A percentile compares a stretch with the other conserved stretches of the same genome.
These are phyloP conservation scores for Hipparchia semele DNA, from an alignment of 2,888 invertebrate species.

Conservation along the genomic window DNA sequence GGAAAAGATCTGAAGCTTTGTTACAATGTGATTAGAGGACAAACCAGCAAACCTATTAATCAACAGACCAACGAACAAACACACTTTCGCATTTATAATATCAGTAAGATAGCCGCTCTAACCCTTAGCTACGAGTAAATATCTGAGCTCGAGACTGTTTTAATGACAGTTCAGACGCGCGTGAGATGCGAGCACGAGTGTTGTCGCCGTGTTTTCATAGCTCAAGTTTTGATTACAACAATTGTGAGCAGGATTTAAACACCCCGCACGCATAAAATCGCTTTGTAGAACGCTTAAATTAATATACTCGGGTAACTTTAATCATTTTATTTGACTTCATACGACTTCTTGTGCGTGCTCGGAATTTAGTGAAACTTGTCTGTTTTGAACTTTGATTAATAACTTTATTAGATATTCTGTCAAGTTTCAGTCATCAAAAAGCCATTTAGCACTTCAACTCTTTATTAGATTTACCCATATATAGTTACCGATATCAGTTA, in stretches of 20 bases:
- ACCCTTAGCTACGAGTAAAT: not conserved
- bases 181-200: constrained; percentile 44
- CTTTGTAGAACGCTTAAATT: constrained; percentile 18
- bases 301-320: constrained; percentile 18
- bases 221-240: constrained; percentile 36
- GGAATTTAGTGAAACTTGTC: not conserved
- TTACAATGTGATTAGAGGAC: too few relatives aligned
- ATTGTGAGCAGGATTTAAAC: constrained; percentile 23
- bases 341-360: constrained; percentile 3
- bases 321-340: constrained; percentile 4
- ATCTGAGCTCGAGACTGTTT: constrained; percentile 2
- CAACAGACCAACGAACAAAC: too few relatives aligned
- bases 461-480: too few relatives aligned
- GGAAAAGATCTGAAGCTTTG: too few relatives aligned
- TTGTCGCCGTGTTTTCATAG: constrained; percentile 31
- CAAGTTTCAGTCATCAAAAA: too few relatives aligned
- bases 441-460: too few relatives aligned
- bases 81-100: not conserved
- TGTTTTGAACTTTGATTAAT: not conserved
- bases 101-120: not conserved
- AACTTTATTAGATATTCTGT: too few relatives aligned
- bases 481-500: too few relatives aligned
- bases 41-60: too few relatives aligned
- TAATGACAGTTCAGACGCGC: constrained; percentile 17
- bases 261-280: constrained; percentile 4